Percentiles rank a stretch among this genome's conserved stretches.
These are phyloP conservation scores for Hippopotamyrus pictus DNA, from an alignment of 2,797 vertebrate species.

Conservation along the genomic window DNA sequence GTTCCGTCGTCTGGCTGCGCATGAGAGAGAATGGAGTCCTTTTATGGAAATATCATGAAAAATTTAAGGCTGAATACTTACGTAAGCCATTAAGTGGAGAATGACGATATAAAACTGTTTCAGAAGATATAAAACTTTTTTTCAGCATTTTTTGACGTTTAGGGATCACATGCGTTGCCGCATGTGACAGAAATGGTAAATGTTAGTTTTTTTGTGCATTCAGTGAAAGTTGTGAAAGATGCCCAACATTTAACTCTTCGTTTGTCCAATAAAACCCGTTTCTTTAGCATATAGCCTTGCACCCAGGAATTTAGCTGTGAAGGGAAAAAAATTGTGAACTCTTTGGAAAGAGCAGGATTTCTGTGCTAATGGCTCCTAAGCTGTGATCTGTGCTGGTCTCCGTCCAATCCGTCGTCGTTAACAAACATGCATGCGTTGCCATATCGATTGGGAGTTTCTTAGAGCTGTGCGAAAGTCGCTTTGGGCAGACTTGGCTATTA, in stretches of 20 bases:
- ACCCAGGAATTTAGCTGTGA: not conserved
- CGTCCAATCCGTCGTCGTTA: not conserved
- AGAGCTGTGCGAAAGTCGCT: not conserved
- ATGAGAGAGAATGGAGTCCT: not conserved
- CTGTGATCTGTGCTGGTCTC: not conserved
- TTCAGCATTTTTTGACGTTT: not conserved
- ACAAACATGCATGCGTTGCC: not conserved
- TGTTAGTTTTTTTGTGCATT: not conserved
- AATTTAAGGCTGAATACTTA: not conserved
- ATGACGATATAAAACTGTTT: not conserved
- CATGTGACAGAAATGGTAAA: not conserved
- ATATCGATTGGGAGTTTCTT: not conserved
- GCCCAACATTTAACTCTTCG: not conserved
- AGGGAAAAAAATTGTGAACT: not conserved
- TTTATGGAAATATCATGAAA: not conserved
- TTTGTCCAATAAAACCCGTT: not conserved
- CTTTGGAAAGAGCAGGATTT: not conserved
- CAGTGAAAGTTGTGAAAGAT: not conserved
- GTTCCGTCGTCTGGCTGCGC: not conserved
- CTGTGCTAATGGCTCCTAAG: not conserved
- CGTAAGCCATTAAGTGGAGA: not conserved
- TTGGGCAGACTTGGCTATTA: not conserved
- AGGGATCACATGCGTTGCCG: not conserved
- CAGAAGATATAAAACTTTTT: constrained; percentile 7
- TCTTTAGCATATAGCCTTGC: not conserved